These are phyloP conservation scores for Petromus typicus DNA, from an alignment of 2,113 vertebrate species.

Conservation along the genomic window DNA sequence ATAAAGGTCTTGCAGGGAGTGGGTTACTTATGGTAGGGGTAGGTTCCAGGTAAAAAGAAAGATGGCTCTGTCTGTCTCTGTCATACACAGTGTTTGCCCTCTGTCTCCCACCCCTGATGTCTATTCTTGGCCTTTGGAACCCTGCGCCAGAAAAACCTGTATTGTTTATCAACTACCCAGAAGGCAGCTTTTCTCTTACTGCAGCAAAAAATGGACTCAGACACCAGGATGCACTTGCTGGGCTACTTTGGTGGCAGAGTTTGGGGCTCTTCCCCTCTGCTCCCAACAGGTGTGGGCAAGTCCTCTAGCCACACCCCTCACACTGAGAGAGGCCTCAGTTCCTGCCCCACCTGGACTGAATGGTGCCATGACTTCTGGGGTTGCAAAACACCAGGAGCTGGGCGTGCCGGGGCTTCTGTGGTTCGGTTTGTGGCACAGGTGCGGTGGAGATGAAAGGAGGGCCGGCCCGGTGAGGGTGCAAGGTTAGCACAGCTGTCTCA, in stretches of 20 bases:
- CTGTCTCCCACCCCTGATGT: neutral
- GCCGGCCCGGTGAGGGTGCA: accelerated
- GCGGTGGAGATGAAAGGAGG: neutral
- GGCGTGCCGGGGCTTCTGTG: neutral
- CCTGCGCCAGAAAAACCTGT: neutral
- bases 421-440: neutral
- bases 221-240: neutral
- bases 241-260: neutral
- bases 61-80: neutral
- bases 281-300: neutral
- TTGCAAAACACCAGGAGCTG: neutral
- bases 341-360: neutral
- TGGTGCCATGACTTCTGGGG: neutral
- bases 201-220: neutral
- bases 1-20: neutral
- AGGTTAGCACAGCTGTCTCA: neutral
- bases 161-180: neutral
- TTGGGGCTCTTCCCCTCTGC: neutral
- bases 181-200: neutral
- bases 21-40: neutral
- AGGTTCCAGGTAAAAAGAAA: neutral
- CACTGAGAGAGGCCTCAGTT: neutral
- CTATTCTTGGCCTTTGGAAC: neutral
- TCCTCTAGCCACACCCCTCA: neutral
- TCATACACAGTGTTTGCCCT: too few species aligned